phyloP scores from a whole-genome alignment of 1,140 invertebrate genomes.

The Thaumatotibia leucotreta region DNA sequence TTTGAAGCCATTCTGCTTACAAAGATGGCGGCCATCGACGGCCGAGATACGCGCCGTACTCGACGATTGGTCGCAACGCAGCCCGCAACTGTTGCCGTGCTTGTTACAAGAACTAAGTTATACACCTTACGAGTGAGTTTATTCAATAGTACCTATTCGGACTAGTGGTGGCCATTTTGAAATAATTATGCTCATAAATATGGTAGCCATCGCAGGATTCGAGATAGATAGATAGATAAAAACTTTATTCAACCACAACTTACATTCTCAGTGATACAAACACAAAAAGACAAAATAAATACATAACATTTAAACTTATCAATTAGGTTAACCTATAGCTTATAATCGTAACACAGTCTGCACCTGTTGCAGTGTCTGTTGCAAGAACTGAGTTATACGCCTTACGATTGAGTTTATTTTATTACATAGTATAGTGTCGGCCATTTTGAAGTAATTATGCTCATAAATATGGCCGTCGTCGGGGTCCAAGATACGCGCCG shows the following conservation, averaged over 20 bases:
- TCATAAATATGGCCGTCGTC: constrained; percentile 40
- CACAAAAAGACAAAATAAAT: no score
- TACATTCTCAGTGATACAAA: no score
- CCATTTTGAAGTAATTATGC: constrained; percentile 24
- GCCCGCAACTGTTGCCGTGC: constrained; percentile 35
- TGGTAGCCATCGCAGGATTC: no score
- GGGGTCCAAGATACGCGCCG: constrained; percentile 20
- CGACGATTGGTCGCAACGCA: constrained; percentile 42
- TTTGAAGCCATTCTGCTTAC: constrained; percentile 26
- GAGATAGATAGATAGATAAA: no score
- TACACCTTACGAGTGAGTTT: constrained; percentile 46
- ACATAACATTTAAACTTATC: no score
- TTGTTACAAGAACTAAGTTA: constrained; percentile 44
- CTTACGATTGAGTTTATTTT: constrained; percentile 36
- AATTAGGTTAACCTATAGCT: no score
- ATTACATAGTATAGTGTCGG: background rate
- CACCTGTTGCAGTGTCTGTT: constrained; percentile 14
- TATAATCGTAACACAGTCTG: no score
- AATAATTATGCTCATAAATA: background rate
- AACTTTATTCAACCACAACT: no score
- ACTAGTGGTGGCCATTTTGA: background rate
- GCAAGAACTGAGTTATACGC: constrained; percentile 42
- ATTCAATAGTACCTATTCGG: background rate
- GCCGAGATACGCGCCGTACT: constrained; percentile 34
- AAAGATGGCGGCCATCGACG: constrained; percentile 40